Evolutionary conservation across 1,140 invertebrate species (phyloP).

Genomic region (Phortica variegata): DNA sequence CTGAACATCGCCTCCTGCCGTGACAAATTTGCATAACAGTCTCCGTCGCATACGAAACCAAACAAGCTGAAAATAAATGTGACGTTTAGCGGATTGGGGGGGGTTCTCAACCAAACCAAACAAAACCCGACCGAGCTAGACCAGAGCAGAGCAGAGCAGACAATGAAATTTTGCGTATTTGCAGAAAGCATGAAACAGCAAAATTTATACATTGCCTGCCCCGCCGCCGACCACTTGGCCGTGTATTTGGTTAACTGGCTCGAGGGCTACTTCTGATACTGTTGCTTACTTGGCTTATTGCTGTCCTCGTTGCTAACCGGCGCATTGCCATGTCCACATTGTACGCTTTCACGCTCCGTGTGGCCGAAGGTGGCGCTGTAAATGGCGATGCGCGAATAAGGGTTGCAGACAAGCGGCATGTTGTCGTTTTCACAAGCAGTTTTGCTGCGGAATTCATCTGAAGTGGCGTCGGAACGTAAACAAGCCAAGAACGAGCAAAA

Average conservation of each 20-base stretch:
- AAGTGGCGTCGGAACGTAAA: slow-evolving; percentile 47
- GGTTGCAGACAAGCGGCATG: slow-evolving; percentile 77
- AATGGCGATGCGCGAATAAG: slow-evolving; percentile 80
- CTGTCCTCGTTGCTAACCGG: slow-evolving; percentile 77
- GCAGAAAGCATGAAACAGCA: not conserved
- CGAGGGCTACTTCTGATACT: not conserved
- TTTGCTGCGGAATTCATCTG: slow-evolving; percentile 87
- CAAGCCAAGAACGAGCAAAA: too few species aligned
- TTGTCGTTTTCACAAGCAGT: slow-evolving; percentile 86
- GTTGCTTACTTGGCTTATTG: slow-evolving; percentile 61
- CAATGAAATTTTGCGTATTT: too few species aligned
- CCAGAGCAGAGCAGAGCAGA: not conserved
- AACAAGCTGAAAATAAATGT: slow-evolving; percentile 67
- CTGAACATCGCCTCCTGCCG: slow-evolving; percentile 77
- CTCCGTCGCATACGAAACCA: slow-evolving; percentile 82
- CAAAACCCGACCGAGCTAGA: not conserved
- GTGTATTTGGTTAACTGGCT: not conserved
- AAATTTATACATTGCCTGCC: not conserved
- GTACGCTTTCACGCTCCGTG: slow-evolving; percentile 79
- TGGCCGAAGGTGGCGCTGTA: slow-evolving; percentile 87
- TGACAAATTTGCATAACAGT: slow-evolving; percentile 86
- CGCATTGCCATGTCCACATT: slow-evolving; percentile 79
- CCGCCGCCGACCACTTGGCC: not conserved
- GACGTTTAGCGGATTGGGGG: not conserved
- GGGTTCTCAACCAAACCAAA: too few species aligned